phyloP scores from a whole-genome alignment of 2,797 vertebrate genomes.

The Acanthis flammea region DNA sequence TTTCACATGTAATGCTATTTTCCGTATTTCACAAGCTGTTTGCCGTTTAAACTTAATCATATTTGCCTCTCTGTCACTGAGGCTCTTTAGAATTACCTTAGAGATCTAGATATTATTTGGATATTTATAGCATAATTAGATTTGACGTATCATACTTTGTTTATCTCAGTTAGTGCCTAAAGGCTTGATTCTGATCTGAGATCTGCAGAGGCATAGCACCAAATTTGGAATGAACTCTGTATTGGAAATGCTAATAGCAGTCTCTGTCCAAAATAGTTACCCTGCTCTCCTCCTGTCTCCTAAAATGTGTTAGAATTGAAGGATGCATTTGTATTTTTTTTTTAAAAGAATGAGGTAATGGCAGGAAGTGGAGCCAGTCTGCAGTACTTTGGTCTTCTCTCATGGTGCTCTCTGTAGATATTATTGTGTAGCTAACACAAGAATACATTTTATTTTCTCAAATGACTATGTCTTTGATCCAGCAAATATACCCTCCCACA shows the following conservation, averaged over 20 bases:
- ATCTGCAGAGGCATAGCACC: neutral
- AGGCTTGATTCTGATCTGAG: constrained; percentile 38
- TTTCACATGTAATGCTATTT: constrained; percentile 46
- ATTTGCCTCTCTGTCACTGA: constrained; percentile 6
- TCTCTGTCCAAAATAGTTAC: constrained; percentile 12
- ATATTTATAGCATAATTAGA: constrained; percentile 48
- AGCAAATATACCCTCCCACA: neutral
- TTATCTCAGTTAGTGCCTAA: constrained; percentile 47
- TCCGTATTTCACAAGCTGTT: constrained; percentile 46
- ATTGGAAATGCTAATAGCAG: constrained; percentile 20
- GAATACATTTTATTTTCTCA: neutral
- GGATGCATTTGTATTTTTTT: neutral
- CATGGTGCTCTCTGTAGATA: neutral
- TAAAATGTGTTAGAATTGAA: constrained; percentile 4
- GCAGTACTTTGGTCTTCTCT: neutral
- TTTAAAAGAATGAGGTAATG: neutral
- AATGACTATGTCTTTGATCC: neutral
- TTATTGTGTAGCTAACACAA: neutral
- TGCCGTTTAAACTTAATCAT: constrained; percentile 41
- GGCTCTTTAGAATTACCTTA: constrained; percentile 28
- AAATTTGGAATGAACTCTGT: constrained; percentile 23
- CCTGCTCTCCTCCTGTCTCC: neutral
- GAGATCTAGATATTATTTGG: constrained; percentile 47
- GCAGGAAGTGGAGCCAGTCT: neutral
- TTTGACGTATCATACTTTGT: constrained; percentile 42